Evolutionary conservation across 2,888 invertebrate genomes (phyloP).

Genomic region (Ophraella communa): DNA sequence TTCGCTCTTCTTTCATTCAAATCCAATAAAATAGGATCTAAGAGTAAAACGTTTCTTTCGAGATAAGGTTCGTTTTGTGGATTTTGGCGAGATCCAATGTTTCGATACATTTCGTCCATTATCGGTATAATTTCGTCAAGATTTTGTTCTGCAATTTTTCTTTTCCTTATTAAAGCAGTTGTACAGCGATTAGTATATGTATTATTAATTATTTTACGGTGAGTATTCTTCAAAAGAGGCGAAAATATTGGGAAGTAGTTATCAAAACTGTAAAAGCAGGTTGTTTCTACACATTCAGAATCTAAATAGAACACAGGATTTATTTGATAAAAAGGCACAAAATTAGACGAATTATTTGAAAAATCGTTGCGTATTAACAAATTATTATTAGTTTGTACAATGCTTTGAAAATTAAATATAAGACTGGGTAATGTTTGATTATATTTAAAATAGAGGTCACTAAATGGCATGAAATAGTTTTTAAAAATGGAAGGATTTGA

Average conservation of each 20-base stretch:
- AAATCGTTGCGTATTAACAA: constrained; percentile 26
- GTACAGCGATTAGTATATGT: constrained; percentile 33
- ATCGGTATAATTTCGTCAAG: constrained; percentile 56
- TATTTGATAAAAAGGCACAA: constrained; percentile 41
- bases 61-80: constrained; percentile 14
- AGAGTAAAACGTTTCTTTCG: constrained; percentile 57
- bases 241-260: constrained; percentile 31
- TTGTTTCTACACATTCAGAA: not conserved
- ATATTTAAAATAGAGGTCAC: constrained; percentile 50
- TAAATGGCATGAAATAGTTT: constrained; percentile 42
- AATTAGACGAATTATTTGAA: constrained; percentile 26
- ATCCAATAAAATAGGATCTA: constrained; percentile 63
- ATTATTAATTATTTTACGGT: constrained; percentile 27
- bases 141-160: constrained; percentile 41
- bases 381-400: constrained; percentile 40
- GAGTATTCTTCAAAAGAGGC: constrained; percentile 2
- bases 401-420: constrained; percentile 37
- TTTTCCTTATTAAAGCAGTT: constrained; percentile 31
- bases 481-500: constrained; percentile 3
- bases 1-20: constrained; percentile 56
- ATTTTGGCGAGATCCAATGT: constrained; percentile 11
- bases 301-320: not conserved
- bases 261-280: constrained; percentile 12
- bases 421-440: constrained; percentile 42
- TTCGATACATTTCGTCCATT: constrained; percentile 36